Evolutionary conservation across 2,113 vertebrate species (phyloP).

Genomic region (Polypterus bichir): DNA sequence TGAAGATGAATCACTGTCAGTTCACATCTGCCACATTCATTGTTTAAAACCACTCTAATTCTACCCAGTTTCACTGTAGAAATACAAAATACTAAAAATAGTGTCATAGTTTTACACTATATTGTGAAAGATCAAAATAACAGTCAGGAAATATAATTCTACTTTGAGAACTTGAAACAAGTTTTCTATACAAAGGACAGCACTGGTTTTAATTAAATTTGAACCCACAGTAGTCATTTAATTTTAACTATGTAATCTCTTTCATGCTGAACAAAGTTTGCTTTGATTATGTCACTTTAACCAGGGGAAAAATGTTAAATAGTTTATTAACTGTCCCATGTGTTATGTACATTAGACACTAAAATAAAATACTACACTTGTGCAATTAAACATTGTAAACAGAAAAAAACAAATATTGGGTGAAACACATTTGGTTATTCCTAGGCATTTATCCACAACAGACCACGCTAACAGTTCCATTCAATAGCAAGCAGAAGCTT

Average conservation of each 20-base stretch:
- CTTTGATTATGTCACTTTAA: neutral
- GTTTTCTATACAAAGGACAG: neutral
- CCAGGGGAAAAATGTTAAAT: neutral
- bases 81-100: neutral
- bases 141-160: neutral
- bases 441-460: too few species aligned
- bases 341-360: too few species aligned
- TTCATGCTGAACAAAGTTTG: neutral
- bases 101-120: neutral
- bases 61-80: neutral
- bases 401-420: too few species aligned
- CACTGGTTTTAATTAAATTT: neutral
- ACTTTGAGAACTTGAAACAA: neutral
- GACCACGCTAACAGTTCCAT: too few species aligned
- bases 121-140: neutral
- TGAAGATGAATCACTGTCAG: neutral
- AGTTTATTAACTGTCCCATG: too few species aligned
- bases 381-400: too few species aligned
- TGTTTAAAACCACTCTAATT: neutral
- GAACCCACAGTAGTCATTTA: neutral
- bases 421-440: too few species aligned
- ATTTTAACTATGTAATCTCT: neutral
- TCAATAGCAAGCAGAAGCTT: too few species aligned
- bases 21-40: neutral
- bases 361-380: too few species aligned